phyloP scores from a whole-genome alignment of 2,888 invertebrate genomes.

The Metopia argyrocephala region DNA sequence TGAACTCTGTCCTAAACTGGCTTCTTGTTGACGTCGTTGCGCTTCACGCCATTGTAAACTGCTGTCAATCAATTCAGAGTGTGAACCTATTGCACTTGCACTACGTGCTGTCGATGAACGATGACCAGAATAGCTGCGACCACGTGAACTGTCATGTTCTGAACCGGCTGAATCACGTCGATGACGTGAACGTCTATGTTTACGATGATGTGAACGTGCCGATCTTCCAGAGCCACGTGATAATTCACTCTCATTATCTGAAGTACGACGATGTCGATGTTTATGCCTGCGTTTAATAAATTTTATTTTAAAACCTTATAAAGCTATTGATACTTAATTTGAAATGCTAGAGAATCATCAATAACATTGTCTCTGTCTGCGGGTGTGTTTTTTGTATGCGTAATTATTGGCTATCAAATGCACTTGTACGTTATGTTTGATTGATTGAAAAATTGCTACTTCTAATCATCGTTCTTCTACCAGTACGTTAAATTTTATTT shows the following conservation, averaged over 20 bases:
- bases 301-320: no score
- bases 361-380: not conserved
- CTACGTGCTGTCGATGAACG: conserved; percentile 77
- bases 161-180: conserved; percentile 84
- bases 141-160: conserved; percentile 83
- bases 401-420: conserved; percentile 23
- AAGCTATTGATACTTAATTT: conserved; percentile 25
- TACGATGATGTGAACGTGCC: conserved; percentile 86
- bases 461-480: not conserved
- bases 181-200: conserved; percentile 84
- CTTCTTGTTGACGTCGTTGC: conserved; percentile 85
- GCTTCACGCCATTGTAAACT: conserved; percentile 94
- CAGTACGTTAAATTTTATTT: not conserved
- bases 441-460: conserved; percentile 54
- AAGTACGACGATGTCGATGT: conserved; percentile 89
- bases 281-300: conserved; percentile 80
- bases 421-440: conserved; percentile 32
- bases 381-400: not conserved
- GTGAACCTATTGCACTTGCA: conserved; percentile 73
- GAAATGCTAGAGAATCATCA: conserved; percentile 36
- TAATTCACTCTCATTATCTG: conserved; percentile 94
- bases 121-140: conserved; percentile 78
- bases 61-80: conserved; percentile 88
- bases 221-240: conserved; percentile 91
- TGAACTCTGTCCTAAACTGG: conserved; percentile 79